phyloP scores from a whole-genome alignment of 2,888 invertebrate genomes.

The Phengaris alcon region DNA sequence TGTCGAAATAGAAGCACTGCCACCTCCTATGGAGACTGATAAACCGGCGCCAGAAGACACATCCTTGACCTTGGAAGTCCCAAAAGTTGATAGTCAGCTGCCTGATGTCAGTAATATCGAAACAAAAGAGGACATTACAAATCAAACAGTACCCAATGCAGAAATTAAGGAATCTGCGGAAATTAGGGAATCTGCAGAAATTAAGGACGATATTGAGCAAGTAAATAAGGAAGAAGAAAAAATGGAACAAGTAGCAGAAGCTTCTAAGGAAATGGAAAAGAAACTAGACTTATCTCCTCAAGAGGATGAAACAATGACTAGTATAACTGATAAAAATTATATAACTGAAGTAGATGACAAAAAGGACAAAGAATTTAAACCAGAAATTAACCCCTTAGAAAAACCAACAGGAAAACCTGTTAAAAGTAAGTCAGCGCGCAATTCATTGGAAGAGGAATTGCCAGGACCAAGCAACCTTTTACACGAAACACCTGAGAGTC shows the following conservation, averaged over 20 bases:
- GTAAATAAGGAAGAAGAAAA: background rate
- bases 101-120: constrained; percentile 39
- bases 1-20: constrained; percentile 57
- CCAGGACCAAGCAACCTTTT: constrained; percentile 65
- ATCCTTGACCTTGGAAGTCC: constrained; percentile 49
- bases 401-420: constrained; percentile 33
- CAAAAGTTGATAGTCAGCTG: constrained; percentile 42
- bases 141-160: constrained; percentile 24
- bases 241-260: constrained; percentile 14
- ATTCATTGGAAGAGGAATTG: constrained; percentile 51
- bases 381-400: constrained; percentile 7
- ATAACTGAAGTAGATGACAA: constrained; percentile 32
- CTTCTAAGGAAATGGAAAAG: constrained; percentile 2
- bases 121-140: constrained; percentile 32
- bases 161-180: constrained; percentile 36
- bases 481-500: constrained; percentile 81
- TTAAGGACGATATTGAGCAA: constrained; percentile 33
- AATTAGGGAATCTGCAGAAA: constrained; percentile 34
- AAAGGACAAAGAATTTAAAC: constrained; percentile 14
- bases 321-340: background rate
- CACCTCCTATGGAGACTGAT: constrained; percentile 57
- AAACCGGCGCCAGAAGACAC: constrained; percentile 54
- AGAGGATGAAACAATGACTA: background rate
- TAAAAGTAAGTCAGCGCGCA: constrained; percentile 55
- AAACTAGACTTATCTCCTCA: background rate